Evolutionary conservation across 2,113 vertebrate species (phyloP), one percentile per base, ranked within the genome.

Genomic region (Crotalus viridis): DNA sequence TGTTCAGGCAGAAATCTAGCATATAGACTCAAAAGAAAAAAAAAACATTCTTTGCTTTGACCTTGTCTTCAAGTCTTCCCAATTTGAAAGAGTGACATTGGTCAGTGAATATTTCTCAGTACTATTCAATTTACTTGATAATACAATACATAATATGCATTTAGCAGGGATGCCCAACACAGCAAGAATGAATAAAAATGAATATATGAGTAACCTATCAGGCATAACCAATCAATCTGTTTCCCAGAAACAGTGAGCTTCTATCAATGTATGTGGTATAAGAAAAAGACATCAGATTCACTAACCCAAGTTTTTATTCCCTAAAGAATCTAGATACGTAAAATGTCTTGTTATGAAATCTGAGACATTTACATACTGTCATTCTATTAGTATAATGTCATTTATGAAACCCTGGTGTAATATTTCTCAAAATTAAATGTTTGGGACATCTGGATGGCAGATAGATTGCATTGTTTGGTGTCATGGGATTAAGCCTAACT

Each of bases 371-470:
- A 61, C 88, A 59, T 93, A 54, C 89, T 81, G 26, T 17, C 43
- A 89, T 43, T 88, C 86, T 92, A 56, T 8, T 57, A 92, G 52
- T 85, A 3, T 51, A 87, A 28, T 1, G 33, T 26, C 59, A 8
- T 64, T 93, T 46, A 91, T 8, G 0, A 0, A 59, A 33, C 33
- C 90, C 59, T 19, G 19, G 69, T 93, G n/a, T 89, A 74, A 13
- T 94, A 55, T 48, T 92, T 28, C 26, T 90, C 19, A 22, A 52
- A 61, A 46, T 89, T 12, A 3, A 87, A 12, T 10, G 87, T 56
- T 88, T 3, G 90, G 5, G 93, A 89, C 10, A 92, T n/a, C 56
- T 95, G 15, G 1, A 91, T 93, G 91, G n/a, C 88, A 93, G 92
- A 93, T 85, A 46, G 3, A 56, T 2, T 69, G 28, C 51, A 74